Conservation (phyloP, 2,888 invertebrate species). For the Nysson spinosus region DNA sequence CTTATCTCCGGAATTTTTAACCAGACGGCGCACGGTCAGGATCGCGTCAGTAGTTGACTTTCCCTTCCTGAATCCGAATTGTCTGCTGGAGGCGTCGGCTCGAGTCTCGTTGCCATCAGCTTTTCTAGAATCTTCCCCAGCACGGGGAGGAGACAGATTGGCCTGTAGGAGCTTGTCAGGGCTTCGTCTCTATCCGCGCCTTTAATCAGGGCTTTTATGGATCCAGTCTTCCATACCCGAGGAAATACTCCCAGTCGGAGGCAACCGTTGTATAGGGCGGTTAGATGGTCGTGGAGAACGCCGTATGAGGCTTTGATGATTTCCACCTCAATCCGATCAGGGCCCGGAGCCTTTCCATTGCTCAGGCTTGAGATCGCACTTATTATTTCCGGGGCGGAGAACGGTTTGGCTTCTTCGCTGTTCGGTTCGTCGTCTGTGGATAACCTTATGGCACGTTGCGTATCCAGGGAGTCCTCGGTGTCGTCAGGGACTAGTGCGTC, state of each 20-base stretch:
- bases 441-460: background rate
- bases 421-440: accelerated
- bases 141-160: conserved; percentile 3
- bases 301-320: background rate
- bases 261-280: background rate
- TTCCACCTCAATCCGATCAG: background rate
- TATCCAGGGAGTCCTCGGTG: background rate
- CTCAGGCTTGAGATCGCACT: background rate
- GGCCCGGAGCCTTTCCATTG: background rate
- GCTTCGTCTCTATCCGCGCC: background rate
- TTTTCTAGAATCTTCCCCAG: conserved; percentile 4
- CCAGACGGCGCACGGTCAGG: background rate
- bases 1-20: background rate
- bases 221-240: background rate
- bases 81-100: background rate
- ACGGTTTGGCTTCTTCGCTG: background rate
- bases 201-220: background rate
- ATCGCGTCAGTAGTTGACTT: conserved; percentile 4
- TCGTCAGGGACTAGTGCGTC: conserved; percentile 4
- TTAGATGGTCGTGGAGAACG: accelerated
- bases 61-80: background rate
- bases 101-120: background rate
- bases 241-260: background rate
- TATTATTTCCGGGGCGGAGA: background rate
- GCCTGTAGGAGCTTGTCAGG: background rate